Evolutionary conservation across 2,113 vertebrate genomes (phyloP).

Genomic region (Zeus faber): DNA sequence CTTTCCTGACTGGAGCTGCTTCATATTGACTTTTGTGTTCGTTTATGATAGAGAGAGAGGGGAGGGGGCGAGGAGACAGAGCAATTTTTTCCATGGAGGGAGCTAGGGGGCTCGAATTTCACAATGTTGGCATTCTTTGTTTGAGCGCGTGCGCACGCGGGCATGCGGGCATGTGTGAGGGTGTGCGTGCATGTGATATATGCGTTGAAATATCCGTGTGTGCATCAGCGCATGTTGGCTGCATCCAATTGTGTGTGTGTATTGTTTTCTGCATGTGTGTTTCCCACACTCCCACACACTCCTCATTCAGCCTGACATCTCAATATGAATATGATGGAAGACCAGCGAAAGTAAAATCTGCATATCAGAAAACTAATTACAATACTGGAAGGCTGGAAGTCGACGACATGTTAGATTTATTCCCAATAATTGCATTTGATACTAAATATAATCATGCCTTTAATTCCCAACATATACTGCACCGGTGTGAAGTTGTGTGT

Average conservation of each 20-base stretch:
- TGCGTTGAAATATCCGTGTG: conserved; percentile 12
- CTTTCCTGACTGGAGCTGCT: background rate
- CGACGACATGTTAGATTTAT: too few species aligned
- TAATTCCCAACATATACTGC: too few species aligned
- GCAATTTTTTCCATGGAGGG: conserved; percentile 26
- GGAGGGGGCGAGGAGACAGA: conserved; percentile 3
- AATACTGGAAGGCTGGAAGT: too few species aligned
- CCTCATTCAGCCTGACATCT: conserved; percentile 17
- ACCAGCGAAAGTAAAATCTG: background rate
- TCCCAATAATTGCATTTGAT: too few species aligned
- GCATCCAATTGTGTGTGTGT: too few species aligned
- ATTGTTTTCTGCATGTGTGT: too few species aligned
- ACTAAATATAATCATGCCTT: too few species aligned
- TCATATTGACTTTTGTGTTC: conserved; percentile 1
- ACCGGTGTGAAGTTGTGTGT: too few species aligned
- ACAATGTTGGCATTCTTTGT: conserved; percentile 41
- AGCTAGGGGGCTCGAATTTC: conserved; percentile 52
- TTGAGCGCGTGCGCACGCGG: background rate
- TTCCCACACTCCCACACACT: too few species aligned
- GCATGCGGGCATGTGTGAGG: background rate
- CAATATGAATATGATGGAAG: conserved; percentile 5
- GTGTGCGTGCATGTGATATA: background rate
- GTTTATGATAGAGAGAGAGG: conserved; percentile 23
- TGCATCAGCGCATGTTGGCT: conserved; percentile 3
- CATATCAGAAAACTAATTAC: background rate